A percentile compares a stretch with the other conserved stretches of the same genome.
Evolutionary conservation across 2,797 vertebrate species (phyloP).

Genomic region (Galagoides demidoff): DNA sequence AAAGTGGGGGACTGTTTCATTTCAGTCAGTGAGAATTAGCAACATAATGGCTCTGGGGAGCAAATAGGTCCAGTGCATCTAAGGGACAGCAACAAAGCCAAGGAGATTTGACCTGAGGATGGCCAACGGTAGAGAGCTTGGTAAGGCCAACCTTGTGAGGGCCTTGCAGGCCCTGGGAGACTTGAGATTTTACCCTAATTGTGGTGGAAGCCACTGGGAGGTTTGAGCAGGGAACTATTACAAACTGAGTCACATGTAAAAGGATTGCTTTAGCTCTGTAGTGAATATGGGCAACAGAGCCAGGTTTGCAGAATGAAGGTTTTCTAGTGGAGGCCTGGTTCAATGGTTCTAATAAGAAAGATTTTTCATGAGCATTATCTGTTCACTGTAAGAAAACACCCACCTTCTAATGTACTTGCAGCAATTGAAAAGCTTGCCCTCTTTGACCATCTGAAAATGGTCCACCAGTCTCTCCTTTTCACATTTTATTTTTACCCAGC

Average conservation of each 20-base stretch:
- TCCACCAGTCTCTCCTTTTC: neutral
- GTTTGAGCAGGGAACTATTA: neutral
- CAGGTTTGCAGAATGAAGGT: neutral
- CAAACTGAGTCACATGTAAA: neutral
- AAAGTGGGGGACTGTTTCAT: neutral
- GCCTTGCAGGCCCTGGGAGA: neutral
- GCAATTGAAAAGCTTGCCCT: neutral
- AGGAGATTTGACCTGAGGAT: neutral
- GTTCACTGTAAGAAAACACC: neutral
- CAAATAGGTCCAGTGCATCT: neutral
- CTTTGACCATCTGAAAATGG: slow-evolving; percentile 27
- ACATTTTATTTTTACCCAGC: neutral
- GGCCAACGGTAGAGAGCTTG: neutral
- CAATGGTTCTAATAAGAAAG: neutral
- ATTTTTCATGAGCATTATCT: neutral
- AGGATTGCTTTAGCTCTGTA: neutral
- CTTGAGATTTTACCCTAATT: neutral
- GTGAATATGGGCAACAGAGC: neutral
- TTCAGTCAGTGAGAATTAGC: neutral
- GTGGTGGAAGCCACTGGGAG: neutral
- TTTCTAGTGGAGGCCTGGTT: neutral
- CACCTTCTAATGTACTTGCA: neutral
- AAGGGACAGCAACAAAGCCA: neutral
- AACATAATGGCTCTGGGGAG: neutral
- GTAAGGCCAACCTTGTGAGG: neutral